phyloP scores from a whole-genome alignment of 2,888 invertebrate genomes.

The Colostygia pectinataria region DNA sequence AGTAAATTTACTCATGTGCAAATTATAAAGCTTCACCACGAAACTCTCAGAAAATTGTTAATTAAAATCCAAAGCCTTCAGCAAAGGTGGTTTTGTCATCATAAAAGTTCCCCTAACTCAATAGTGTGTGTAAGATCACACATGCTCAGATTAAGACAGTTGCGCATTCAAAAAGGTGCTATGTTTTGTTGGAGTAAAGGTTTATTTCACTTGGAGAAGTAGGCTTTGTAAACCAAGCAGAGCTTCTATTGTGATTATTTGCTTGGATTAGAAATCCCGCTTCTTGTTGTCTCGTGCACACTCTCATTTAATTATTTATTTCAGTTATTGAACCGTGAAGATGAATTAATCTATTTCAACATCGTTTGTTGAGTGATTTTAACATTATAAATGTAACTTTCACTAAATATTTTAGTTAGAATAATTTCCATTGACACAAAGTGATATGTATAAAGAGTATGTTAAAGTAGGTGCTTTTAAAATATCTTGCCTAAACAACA shows the following conservation, averaged over 20 bases:
- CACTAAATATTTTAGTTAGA: background rate
- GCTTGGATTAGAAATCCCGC: conserved; percentile 54
- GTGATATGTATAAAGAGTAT: too few species aligned
- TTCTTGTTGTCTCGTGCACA: conserved; percentile 46
- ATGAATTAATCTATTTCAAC: conserved; percentile 16
- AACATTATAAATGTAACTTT: background rate
- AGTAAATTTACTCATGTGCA: conserved; percentile 28
- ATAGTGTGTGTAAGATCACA: conserved; percentile 45
- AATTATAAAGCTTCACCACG: conserved; percentile 46
- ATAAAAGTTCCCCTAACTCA: conserved; percentile 61
- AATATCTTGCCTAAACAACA: background rate
- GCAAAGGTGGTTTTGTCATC: conserved; percentile 61
- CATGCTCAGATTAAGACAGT: conserved; percentile 26
- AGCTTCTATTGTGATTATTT: conserved; percentile 52
- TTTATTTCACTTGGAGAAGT: conserved; percentile 24
- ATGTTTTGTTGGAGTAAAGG: conserved; percentile 32
- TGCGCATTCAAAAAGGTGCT: conserved; percentile 33
- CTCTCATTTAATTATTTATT: conserved; percentile 37
- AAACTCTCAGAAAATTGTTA: conserved; percentile 59
- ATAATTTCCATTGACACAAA: too few species aligned
- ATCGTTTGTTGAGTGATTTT: background rate
- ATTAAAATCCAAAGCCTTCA: conserved; percentile 63
- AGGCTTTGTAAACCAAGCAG: conserved; percentile 40
- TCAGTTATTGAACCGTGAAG: conserved; percentile 38
- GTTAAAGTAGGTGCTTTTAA: background rate